These are phyloP conservation scores for Manacus vitellinus DNA, from an alignment of 2,113 vertebrate species.

Conservation along the genomic window DNA sequence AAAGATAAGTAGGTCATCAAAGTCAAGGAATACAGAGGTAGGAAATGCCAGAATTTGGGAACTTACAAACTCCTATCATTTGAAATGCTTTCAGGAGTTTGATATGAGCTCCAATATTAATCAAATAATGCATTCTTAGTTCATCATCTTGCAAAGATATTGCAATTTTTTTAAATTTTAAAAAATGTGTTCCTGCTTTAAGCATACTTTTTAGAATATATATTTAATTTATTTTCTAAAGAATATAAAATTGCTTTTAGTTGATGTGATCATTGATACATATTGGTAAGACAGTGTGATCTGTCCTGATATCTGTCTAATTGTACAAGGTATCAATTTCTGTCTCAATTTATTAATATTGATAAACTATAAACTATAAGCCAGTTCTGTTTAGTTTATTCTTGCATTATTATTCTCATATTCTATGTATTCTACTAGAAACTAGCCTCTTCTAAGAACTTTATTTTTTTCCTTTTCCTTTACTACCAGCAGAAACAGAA, in stretches of 20 bases:
- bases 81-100: neutral
- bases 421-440: neutral
- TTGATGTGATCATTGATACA: neutral
- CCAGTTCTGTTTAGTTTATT: neutral
- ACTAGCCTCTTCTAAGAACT: fast-evolving
- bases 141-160: neutral
- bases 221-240: neutral
- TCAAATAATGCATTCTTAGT: neutral
- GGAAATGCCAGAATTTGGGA: neutral
- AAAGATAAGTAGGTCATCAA: neutral
- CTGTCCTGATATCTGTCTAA: neutral
- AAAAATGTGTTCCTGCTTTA: neutral
- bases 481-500: neutral
- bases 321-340: neutral
- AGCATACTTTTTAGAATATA: neutral
- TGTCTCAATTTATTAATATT: neutral
- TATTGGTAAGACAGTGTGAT: neutral
- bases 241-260: neutral
- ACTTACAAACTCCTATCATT: neutral
- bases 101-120: neutral
- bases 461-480: neutral
- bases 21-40: neutral
- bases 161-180: neutral
- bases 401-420: neutral
- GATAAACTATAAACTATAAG: neutral